Evolutionary conservation across 2,113 vertebrate genomes (phyloP).

Genomic region (Sinocyclocheilus anshuiensis): DNA sequence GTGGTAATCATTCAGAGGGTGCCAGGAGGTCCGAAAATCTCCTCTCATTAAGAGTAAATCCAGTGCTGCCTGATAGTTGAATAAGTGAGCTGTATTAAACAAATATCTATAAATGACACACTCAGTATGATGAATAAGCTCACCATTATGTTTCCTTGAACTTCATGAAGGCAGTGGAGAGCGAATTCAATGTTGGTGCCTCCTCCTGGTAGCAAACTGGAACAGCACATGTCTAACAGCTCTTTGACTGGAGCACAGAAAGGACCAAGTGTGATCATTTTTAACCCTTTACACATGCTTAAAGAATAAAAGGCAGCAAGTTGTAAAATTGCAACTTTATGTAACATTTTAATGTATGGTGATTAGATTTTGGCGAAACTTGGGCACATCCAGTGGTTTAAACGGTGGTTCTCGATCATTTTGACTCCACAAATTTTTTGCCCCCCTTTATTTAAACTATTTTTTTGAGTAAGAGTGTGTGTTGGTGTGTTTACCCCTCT

Average conservation of each 20-base stretch:
- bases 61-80: conserved; percentile 68
- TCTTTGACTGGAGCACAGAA: conserved; percentile 64
- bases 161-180: conserved; percentile 77
- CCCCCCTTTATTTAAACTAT: too few relatives aligned
- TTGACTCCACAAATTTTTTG: background rate
- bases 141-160: conserved; percentile 72
- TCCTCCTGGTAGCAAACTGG: conserved; percentile 76
- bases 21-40: conserved; percentile 58
- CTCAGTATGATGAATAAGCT: conserved; percentile 1
- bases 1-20: conserved; percentile 72
- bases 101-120: background rate
- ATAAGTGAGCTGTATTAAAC: background rate
- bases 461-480: background rate
- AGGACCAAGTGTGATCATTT: background rate
- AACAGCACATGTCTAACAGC: conserved; percentile 76
- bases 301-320: background rate
- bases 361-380: background rate
- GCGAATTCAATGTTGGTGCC: conserved; percentile 78
- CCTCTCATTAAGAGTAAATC: conserved; percentile 71
- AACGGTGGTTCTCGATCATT: background rate
- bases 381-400: background rate
- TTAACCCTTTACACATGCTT: background rate
- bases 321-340: background rate
- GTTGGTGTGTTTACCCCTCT: conserved; percentile 61
- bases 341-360: background rate